Conservation (phyloP, 2,888 invertebrate genomes). For the Suillia variegata region DNA sequence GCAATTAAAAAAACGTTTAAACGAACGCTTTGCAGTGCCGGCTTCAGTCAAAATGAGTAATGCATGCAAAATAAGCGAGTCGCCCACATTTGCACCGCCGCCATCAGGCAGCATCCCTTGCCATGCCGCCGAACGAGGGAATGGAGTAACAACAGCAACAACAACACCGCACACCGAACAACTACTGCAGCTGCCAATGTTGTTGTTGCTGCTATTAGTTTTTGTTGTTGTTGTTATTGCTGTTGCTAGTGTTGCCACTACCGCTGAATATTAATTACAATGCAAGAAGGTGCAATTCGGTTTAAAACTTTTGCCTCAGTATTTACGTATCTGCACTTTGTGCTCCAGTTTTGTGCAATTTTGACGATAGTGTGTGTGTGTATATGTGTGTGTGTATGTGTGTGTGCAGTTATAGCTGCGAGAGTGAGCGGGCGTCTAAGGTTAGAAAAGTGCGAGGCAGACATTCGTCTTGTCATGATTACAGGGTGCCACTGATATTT, state of each 20-base stretch:
- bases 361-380: no score
- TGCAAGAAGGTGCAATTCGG: slow-evolving; percentile 5
- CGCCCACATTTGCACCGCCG: neutral
- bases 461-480: neutral
- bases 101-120: neutral
- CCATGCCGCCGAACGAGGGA: neutral
- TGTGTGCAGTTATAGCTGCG: no score
- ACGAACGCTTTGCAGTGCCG: neutral
- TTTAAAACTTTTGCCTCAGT: neutral
- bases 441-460: no score
- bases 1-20: no score
- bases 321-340: neutral
- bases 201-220: no score
- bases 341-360: no score
- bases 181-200: neutral
- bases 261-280: slow-evolving; percentile 9
- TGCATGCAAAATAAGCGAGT: neutral
- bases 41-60: neutral
- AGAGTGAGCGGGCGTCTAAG: no score
- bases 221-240: no score
- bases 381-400: no score
- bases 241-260: no score
- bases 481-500: no score
- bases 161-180: slow-evolving; percentile 6
- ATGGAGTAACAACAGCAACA: neutral